These are phyloP conservation scores for Heterohyrax brucei DNA, from an alignment of 2,797 vertebrate genomes.

Conservation along the genomic window DNA sequence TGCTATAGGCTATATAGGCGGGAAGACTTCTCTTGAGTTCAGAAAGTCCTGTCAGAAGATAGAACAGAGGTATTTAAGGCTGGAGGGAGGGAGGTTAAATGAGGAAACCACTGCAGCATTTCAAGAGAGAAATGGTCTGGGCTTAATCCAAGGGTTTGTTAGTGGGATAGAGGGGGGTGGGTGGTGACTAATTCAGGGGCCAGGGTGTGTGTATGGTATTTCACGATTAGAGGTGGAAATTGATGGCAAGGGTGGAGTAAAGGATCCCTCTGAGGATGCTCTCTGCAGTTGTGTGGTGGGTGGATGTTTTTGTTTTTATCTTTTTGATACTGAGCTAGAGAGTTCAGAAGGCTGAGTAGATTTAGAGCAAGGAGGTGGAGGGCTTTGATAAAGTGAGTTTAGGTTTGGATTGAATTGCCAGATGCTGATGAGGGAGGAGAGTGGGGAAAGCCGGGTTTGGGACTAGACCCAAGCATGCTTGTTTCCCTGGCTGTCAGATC, in stretches of 20 bases:
- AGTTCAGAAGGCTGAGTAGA: not conserved
- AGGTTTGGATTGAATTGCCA: not conserved
- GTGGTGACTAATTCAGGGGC: not conserved
- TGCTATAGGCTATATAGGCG: not conserved
- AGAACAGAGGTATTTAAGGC: not conserved
- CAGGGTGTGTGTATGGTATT: not conserved
- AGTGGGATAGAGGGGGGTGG: not conserved
- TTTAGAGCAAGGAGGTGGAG: not conserved
- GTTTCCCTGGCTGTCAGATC: not conserved
- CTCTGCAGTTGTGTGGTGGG: too few relatives aligned
- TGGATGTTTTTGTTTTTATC: not conserved
- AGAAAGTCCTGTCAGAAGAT: not conserved
- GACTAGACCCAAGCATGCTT: not conserved
- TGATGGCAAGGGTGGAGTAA: too few relatives aligned
- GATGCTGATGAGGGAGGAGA: not conserved
- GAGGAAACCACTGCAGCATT: not conserved
- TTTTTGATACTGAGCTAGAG: not conserved
- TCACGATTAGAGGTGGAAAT: fast-evolving
- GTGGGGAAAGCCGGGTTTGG: not conserved
- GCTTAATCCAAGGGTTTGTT: not conserved
- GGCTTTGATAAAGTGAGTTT: not conserved
- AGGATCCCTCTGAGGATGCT: not conserved
- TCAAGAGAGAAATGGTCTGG: not conserved
- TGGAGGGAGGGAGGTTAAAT: not conserved
- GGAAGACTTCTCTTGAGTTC: not conserved